Base-by-base conservation (phyloP, 2,113 vertebrate species). In the Anguilla japonica region DNA sequence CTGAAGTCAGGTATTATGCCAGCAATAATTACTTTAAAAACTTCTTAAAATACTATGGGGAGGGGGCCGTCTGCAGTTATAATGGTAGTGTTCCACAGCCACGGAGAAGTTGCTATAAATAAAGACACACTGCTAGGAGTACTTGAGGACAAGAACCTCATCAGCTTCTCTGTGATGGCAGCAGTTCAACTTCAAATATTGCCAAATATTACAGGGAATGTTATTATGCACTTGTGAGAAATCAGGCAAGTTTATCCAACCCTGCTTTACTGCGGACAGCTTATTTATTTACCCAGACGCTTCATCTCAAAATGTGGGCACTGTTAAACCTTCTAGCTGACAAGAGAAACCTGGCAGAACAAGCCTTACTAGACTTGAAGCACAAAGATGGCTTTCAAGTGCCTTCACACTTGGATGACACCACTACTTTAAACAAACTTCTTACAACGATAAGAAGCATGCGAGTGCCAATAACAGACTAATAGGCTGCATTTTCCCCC, bases 301-400 rank as follows among this genome's bases (percentile, higher is more conserved):
- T 75, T 67, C 57, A 79, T 22, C 46, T 83, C 11, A 79, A 84
- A 40, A 80, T 16, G 75, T n/a, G 22, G 41, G 41, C 39, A 5
- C 40, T 79, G 46, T 80, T 41, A 39, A 43, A 50, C n/a, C 41
- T 41, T 75, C 79, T 83, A 78, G 83, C 87, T 75, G 83, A 81
- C 41, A 22, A 18, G 46, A 46, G 16, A 20, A 53, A 60, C 50
- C 53, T 79, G 56, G 41, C 16, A 20, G 46, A 13, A 67, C 41
- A 83, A 67, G 50, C 81, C 40, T 14, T 53, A 41, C 46, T 53
- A 39, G 75, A 87, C 34, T 41, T 14, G 41, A 46, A 56, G 81
- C 16, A 53, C 41, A 84, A 83, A 43, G 34, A 71, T 5, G 16
- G 16, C 79, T 71, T 84, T 89, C 41, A 83, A 50, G 86, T 83